Evolutionary conservation across 2,113 vertebrate genomes (phyloP).

Genomic region (Scortum barcoo): DNA sequence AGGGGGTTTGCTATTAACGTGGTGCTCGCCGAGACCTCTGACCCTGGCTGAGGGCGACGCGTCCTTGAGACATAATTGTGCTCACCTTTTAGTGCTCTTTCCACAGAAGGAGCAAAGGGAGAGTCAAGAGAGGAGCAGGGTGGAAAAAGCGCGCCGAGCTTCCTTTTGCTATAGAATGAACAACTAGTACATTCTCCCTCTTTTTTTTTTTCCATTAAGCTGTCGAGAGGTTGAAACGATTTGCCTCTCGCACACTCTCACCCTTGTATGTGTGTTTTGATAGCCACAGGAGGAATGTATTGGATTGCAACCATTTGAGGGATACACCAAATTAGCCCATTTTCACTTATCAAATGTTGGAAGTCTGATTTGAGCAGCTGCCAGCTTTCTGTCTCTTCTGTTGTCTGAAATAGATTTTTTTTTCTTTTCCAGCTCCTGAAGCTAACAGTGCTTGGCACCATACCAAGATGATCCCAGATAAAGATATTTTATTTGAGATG

Average conservation of each 20-base stretch:
- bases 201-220: constrained; percentile 51
- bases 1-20: constrained; percentile 58
- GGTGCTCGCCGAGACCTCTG: constrained; percentile 40
- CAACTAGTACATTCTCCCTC: constrained; percentile 20
- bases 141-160: constrained; percentile 5
- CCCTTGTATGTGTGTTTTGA: constrained; percentile 45
- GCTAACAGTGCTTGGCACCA: constrained; percentile 74
- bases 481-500: constrained; percentile 76
- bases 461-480: constrained; percentile 76
- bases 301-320: constrained; percentile 67
- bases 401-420: constrained; percentile 71
- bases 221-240: constrained; percentile 55
- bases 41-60: constrained; percentile 48
- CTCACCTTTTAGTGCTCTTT: constrained; percentile 63
- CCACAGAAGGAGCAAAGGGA: constrained; percentile 24
- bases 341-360: constrained; percentile 72
- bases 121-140: constrained; percentile 25
- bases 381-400: constrained; percentile 69
- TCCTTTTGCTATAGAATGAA: constrained; percentile 42
- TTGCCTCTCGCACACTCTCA: constrained; percentile 44
- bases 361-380: constrained; percentile 73
- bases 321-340: constrained; percentile 72
- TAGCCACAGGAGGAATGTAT: constrained; percentile 73
- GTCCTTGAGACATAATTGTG: constrained; percentile 78
- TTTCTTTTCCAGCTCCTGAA: constrained; percentile 69